Evolutionary conservation across 2,113 vertebrate genomes (phyloP).

Genomic region (Myocastor coypus): DNA sequence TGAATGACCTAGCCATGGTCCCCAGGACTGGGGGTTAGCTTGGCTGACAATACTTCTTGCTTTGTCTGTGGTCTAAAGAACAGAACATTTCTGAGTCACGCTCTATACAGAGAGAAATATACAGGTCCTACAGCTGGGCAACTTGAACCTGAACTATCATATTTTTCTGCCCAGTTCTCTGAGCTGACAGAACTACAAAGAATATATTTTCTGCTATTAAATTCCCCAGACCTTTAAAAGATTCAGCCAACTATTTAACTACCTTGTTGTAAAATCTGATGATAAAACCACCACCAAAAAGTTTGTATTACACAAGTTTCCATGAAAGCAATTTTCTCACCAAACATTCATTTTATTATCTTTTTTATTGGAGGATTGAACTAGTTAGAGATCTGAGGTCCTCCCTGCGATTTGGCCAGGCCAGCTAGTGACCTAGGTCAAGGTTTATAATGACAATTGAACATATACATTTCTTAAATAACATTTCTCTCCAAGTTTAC

Average conservation of each 20-base stretch:
- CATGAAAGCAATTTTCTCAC: slow-evolving; percentile 85
- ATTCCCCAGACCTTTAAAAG: slow-evolving; percentile 83
- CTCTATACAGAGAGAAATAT: background rate
- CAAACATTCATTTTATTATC: slow-evolving; percentile 82
- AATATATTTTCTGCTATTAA: slow-evolving; percentile 79
- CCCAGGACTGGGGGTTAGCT: background rate
- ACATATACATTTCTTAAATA: slow-evolving; percentile 10
- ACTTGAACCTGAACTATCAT: background rate
- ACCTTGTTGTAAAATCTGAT: slow-evolving; percentile 80
- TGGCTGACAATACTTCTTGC: background rate
- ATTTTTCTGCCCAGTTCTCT: background rate
- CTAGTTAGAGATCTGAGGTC: slow-evolving; percentile 68
- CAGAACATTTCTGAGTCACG: background rate
- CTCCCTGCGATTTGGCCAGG: slow-evolving; percentile 63
- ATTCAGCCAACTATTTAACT: slow-evolving; percentile 78
- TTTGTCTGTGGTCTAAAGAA: background rate
- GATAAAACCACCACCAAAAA: slow-evolving; percentile 85
- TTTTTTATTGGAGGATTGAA: slow-evolving; percentile 81
- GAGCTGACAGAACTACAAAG: slow-evolving; percentile 63
- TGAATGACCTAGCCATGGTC: background rate
- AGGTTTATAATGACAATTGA: slow-evolving; percentile 39
- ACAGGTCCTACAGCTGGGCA: slow-evolving; percentile 44
- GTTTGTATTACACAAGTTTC: slow-evolving; percentile 84
- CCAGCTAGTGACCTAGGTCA: background rate
- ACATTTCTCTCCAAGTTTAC: slow-evolving; percentile 17